phyloP scores from a whole-genome alignment of 2,888 invertebrate species.

The Orthosia gothica region DNA sequence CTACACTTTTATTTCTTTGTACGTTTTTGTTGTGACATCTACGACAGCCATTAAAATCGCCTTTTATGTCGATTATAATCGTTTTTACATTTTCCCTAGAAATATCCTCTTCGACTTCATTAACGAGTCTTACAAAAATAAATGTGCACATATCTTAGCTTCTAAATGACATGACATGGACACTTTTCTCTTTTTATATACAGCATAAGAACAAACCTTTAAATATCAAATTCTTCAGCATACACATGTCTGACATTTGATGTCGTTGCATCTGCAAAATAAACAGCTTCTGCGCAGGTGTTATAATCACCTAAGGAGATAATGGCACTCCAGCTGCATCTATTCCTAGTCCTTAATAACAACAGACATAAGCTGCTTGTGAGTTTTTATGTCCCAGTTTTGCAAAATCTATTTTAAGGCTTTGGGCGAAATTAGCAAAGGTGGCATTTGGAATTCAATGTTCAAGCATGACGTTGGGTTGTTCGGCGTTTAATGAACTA shows the following conservation, averaged over 20 bases:
- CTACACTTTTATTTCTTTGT: constrained; percentile 8
- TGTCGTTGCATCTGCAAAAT: constrained; percentile 44
- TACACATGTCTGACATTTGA: constrained; percentile 40
- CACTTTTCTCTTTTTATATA: constrained; percentile 14
- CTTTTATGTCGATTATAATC: constrained; percentile 46
- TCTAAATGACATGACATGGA: neutral
- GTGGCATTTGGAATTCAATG: constrained; percentile 3
- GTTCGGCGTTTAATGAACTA: neutral
- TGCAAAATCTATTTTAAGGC: constrained; percentile 40
- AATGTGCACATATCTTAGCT: neutral
- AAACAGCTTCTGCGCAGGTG: constrained; percentile 58
- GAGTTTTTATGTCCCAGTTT: constrained; percentile 28
- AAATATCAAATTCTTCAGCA: constrained; percentile 37
- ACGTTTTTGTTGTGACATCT: constrained; percentile 25
- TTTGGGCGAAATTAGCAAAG: constrained; percentile 11
- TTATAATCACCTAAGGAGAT: constrained; percentile 36
- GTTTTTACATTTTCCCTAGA: constrained; percentile 15
- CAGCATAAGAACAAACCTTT: neutral
- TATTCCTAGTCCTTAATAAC: constrained; percentile 40
- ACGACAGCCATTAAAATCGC: constrained; percentile 34
- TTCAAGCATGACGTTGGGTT: neutral
- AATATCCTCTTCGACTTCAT: constrained; percentile 3
- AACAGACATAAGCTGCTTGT: constrained; percentile 33
- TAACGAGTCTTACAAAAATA: neutral
- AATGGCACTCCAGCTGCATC: constrained; percentile 56